Percentiles rank a stretch among this genome's conserved stretches.
Conservation (phyloP, 2,888 invertebrate genomes). For the Campoletis raptor region DNA sequence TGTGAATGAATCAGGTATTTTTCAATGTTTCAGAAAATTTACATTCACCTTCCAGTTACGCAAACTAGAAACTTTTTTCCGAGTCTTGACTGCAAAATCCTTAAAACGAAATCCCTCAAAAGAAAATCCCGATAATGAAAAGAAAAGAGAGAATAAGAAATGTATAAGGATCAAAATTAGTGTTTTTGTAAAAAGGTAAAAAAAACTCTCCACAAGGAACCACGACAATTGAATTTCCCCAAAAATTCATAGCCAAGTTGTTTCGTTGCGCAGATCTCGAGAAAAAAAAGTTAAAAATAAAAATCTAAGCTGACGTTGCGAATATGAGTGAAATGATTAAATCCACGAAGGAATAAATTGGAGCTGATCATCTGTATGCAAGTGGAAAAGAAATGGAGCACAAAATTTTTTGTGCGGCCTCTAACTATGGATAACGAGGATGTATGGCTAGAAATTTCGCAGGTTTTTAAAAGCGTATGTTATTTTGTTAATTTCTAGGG, state of each 20-base stretch:
- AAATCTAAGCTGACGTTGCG: neutral
- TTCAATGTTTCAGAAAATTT: no score
- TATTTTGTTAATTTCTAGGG: conserved; percentile 83
- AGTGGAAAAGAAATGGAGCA: neutral
- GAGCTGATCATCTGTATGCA: neutral
- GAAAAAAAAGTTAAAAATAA: neutral
- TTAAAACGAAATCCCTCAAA: no score
- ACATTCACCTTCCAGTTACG: no score
- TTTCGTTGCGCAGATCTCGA: neutral
- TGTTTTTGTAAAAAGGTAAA: no score
- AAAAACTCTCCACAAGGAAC: neutral
- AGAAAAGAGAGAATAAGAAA: no score
- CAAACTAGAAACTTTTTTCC: no score
- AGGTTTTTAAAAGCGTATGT: neutral
- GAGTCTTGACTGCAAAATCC: neutral
- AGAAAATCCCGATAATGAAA: no score
- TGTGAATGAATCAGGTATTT: neutral
- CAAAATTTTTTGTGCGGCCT: no score
- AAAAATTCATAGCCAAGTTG: neutral
- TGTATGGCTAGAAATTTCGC: neutral
- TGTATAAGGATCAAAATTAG: no score
- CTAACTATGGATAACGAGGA: neutral
- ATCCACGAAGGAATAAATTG: neutral
- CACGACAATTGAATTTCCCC: neutral
- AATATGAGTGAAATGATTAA: neutral